Evolutionary conservation across 2,888 invertebrate species (phyloP), one percentile per base, ranked within the genome.

Genomic region (Xiphydria camelus): DNA sequence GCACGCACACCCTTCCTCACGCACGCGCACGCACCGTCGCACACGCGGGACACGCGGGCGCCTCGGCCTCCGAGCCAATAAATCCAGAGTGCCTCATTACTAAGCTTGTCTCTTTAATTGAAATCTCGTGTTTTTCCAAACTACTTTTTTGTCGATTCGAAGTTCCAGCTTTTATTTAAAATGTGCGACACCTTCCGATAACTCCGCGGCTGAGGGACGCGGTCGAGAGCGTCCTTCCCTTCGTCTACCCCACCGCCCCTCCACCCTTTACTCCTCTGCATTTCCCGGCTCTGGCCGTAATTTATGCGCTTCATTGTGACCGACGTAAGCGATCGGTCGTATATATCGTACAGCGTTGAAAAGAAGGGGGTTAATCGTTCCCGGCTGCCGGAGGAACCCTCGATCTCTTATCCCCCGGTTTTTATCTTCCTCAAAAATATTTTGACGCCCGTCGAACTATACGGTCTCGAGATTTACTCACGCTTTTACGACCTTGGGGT

Each of bases 101-200:
- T 77, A 78, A 78, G 73, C 79, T 76, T 79, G 80, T 80, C 77
- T 75, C 76, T 80, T 80, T 81, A 81, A 81, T 81, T 81, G 81
- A 81, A 81, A 80, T 81, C 77, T 79, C 79, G 77, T 81, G 81
- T 81, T 79, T 78, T 77, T 66, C 64, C 62, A 58, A 61, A 57
- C 56, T 38, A 32, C 36, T 34, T 40, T 47, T 50, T 29, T 47
- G 32, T 35, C 26, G 41, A 31, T 33, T 33, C 32, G 40, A 47
- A 36, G 35, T 59, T 62, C 52, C 56, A 55, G 59, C 57, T 64
- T 64, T 61, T 58, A 61, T 62, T 63, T 62, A 59, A 68, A 64
- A 59, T 48, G 51, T 49, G 55, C 60, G 61, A 63, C 67, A 65
- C 58, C 60, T 66, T 43, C 40, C 61, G 68, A 68, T 67, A 68